Conservation (phyloP, 1,140 invertebrate genomes). For the Hylaeus anthracinus region DNA sequence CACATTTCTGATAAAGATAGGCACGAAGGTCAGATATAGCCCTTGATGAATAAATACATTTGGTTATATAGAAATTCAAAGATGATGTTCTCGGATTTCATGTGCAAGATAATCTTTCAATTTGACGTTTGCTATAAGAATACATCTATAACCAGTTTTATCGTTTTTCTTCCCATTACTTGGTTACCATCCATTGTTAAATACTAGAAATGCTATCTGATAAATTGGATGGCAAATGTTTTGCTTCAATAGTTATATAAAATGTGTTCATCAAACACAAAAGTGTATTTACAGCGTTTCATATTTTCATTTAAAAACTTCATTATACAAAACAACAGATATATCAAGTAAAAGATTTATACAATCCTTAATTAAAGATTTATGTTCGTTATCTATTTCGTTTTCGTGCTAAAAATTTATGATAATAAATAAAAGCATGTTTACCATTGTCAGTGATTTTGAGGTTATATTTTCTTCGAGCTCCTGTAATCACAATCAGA, state of each 20-base stretch:
- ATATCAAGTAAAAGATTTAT: no score
- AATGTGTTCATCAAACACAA: background rate
- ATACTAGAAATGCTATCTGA: constrained; percentile 36
- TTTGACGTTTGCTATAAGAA: constrained; percentile 24
- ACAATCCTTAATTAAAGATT: background rate
- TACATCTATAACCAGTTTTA: constrained; percentile 13
- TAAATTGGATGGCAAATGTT: constrained; percentile 29
- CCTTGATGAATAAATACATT: constrained; percentile 12
- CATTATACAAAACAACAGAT: no score
- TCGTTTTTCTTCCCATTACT: constrained; percentile 21
- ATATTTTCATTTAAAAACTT: background rate
- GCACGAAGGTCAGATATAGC: background rate
- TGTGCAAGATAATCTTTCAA: constrained; percentile 14
- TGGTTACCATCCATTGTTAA: constrained; percentile 38
- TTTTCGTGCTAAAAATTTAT: background rate
- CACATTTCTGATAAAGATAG: constrained; percentile 17
- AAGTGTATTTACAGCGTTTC: background rate
- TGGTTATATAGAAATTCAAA: constrained; percentile 13
- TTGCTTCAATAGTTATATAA: constrained; percentile 7
- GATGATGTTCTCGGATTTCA: constrained; percentile 21
- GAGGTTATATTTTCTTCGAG: constrained; percentile 10
- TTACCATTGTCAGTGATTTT: constrained; percentile 7
- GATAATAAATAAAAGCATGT: background rate
- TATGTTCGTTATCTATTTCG: background rate
- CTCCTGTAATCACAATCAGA: background rate